A percentile compares a stretch with the other conserved stretches of the same genome.
Conservation (phyloP, 2,113 vertebrate genomes). For the Prunella himalayana region DNA sequence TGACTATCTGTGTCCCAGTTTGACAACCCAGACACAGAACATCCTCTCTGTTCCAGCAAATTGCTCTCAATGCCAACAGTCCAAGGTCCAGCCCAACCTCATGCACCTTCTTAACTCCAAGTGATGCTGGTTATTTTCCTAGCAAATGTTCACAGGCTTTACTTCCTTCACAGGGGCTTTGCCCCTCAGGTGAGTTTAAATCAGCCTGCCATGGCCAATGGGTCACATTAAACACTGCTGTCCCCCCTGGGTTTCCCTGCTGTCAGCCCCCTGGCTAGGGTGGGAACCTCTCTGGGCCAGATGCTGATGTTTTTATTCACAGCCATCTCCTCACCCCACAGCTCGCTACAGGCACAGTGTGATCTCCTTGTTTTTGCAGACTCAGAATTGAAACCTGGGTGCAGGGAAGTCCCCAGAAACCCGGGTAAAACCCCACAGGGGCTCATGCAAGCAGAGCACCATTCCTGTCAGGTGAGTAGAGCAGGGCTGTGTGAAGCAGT, state of each 20-base stretch:
- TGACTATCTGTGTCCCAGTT: background rate
- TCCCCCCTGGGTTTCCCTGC: background rate
- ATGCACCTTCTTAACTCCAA: background rate
- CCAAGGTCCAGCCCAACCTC: background rate
- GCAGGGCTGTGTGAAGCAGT: background rate
- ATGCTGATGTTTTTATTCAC: background rate
- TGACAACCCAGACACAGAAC: background rate
- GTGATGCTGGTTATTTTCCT: background rate
- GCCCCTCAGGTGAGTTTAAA: background rate
- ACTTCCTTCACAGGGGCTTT: background rate
- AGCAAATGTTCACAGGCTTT: background rate
- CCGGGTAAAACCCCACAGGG: rapidly evolving
- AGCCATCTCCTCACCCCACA: background rate
- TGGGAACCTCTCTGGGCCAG: background rate
- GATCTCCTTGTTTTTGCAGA: background rate
- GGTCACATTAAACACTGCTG: background rate
- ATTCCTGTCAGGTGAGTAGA: background rate
- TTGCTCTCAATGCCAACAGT: background rate
- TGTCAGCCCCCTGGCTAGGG: background rate
- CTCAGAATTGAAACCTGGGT: background rate
- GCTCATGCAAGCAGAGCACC: background rate
- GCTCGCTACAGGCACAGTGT: background rate
- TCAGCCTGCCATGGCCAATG: background rate
- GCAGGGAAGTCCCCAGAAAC: background rate
- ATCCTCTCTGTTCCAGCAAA: background rate